Conservation (phyloP, 2,113 vertebrate genomes). For the Brienomyrus brachyistius region DNA sequence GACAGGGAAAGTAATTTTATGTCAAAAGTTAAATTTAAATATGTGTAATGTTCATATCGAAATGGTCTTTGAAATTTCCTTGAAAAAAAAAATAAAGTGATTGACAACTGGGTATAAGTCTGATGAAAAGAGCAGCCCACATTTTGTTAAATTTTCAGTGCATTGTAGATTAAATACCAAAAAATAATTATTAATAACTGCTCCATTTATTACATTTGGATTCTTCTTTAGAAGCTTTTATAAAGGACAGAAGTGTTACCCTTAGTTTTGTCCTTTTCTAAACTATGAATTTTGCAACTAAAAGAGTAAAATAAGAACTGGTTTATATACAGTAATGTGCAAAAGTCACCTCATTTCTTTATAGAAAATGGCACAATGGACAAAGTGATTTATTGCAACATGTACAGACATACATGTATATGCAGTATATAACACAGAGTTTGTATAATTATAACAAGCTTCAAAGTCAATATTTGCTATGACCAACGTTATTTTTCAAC, state of each 20-base stretch:
- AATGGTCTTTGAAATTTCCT: background rate
- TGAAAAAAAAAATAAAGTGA: background rate
- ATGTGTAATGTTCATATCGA: background rate
- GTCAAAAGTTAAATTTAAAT: background rate
- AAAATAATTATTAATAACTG: background rate
- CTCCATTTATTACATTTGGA: background rate
- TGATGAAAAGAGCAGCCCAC: background rate
- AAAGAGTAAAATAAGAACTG: background rate
- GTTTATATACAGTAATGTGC: background rate
- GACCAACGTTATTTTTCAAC: background rate
- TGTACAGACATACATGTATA: background rate
- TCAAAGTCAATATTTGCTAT: background rate
- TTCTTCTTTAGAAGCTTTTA: background rate
- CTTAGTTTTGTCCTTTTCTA: background rate
- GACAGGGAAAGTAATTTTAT: constrained; percentile 1
- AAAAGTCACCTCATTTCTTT: background rate
- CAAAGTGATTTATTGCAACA: background rate
- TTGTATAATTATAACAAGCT: background rate
- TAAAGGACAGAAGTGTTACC: background rate
- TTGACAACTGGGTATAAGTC: background rate
- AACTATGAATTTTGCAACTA: background rate
- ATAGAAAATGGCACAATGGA: background rate
- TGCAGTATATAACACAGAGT: background rate
- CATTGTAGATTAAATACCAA: background rate
- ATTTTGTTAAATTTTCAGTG: background rate